Base-by-base conservation (phyloP, 2,113 vertebrate genomes). In the Prunella himalayana region DNA sequence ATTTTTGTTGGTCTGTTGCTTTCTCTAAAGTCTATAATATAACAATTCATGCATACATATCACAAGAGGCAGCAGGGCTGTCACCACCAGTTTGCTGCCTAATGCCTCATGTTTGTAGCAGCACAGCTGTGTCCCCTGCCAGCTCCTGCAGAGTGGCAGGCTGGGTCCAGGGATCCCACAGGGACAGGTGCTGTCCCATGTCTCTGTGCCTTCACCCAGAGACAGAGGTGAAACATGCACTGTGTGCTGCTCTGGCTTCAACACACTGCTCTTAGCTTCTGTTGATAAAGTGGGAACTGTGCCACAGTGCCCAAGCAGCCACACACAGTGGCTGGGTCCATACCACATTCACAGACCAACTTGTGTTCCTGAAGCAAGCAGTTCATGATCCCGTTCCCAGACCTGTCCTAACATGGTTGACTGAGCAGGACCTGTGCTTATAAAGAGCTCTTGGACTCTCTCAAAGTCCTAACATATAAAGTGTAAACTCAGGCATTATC, bases 381-480 rank as follows among this genome's bases (percentile, higher is more conserved):
- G n/a, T 1, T 31, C 28, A 68, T 0, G 0, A 23, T 20, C 23
- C n/a, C 9, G 13, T 39, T 91, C 54, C 50, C 76, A 28, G 39
- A 70, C 41, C 1, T 72, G 8, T 57, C 17, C 68, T 66, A 42
- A 49, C 0, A 1, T 0, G 0, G 19, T 9, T 35, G 37, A 33
- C 28, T 44, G 61, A 86, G 64, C 37, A 88, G 53, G 7, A 49
- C 41, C 12, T 1, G 0, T 33, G 59, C 23, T 86, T 75, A 42
- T 15, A 12, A 71, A 81, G 47, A 54, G 42, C 24, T 44, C 44
- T 28, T n/a, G 41, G 37, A 5, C 16, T 42, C 21, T 86, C 68
- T 51, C 1, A 0, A 81, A 83, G n/a, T 31, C 50, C n/a, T 47
- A 42, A 24, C 44, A 16, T 9, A 47, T 21, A 25, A 82, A 91